Percentiles rank a stretch among this genome's conserved stretches.
These are phyloP conservation scores for Platerodrilus igneus DNA, from an alignment of 2,888 invertebrate genomes.

Conservation along the genomic window DNA sequence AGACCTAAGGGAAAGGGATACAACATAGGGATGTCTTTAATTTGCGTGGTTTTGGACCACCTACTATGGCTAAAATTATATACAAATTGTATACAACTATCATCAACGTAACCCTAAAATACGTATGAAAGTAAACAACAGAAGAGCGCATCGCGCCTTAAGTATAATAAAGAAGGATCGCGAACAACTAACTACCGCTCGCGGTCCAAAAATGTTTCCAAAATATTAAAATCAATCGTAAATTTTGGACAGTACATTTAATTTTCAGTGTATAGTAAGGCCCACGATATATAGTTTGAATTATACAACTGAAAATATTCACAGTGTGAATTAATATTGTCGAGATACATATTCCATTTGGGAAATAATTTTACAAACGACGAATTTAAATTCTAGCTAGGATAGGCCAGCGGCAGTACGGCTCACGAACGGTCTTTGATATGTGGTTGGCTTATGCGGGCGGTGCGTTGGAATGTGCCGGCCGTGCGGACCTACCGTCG, in stretches of 20 bases:
- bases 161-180: constrained; percentile 41
- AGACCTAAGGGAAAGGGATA: constrained; percentile 40
- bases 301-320: constrained; percentile 50
- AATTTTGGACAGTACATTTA: constrained; percentile 51
- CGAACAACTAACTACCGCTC: constrained; percentile 28
- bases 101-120: constrained; percentile 45
- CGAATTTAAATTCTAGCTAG: constrained; percentile 32
- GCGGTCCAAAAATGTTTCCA: constrained; percentile 32
- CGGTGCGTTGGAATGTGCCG: constrained; percentile 38
- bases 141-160: constrained; percentile 41
- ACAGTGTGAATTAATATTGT: constrained; percentile 51
- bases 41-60: constrained; percentile 47
- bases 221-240: constrained; percentile 34
- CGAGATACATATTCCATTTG: constrained; percentile 41
- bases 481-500: constrained; percentile 35
- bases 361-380: constrained; percentile 44
- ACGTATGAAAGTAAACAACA: constrained; percentile 44
- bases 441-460: constrained; percentile 41
- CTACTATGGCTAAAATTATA: constrained; percentile 46
- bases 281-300: constrained; percentile 52
- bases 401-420: constrained; percentile 36
- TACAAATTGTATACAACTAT: constrained; percentile 50
- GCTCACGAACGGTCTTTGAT: constrained; percentile 46
- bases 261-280: constrained; percentile 53
- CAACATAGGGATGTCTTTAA: constrained; percentile 47